A percentile compares a stretch with the other conserved stretches of the same genome.
phyloP scores from a whole-genome alignment of 2,113 vertebrate species.

The Ariopsis seemanni region DNA sequence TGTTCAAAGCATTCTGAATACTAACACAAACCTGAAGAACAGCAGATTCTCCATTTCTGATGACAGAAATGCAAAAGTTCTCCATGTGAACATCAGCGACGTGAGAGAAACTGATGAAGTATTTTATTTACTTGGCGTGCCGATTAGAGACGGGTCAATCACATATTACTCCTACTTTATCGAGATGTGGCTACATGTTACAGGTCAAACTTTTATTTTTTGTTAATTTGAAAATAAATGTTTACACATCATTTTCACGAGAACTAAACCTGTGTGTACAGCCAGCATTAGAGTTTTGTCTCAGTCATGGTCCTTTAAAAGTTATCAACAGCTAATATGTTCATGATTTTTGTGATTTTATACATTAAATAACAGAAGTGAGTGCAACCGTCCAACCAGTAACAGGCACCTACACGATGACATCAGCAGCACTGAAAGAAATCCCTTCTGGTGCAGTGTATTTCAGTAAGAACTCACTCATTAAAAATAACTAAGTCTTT shows the following conservation, averaged over 20 bases:
- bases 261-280: background rate
- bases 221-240: background rate
- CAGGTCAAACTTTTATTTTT: constrained; percentile 12
- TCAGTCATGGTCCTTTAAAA: background rate
- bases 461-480: background rate
- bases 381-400: background rate
- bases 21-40: background rate
- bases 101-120: constrained; percentile 9
- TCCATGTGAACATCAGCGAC: constrained; percentile 16
- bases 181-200: constrained; percentile 14
- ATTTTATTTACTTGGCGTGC: constrained; percentile 8
- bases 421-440: background rate
- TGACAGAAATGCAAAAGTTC: background rate
- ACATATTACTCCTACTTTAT: constrained; percentile 11
- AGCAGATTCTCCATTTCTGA: constrained; percentile 33
- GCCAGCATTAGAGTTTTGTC: background rate
- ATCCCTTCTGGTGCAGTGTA: background rate
- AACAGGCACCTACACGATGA: background rate
- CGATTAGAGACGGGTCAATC: background rate
- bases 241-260: background rate
- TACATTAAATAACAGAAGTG: background rate
- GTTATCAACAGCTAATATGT: background rate
- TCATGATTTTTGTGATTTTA: background rate
- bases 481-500: background rate
- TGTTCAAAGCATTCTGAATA: background rate